Base-by-base conservation (phyloP, 2,888 invertebrate genomes). In the Epistrophella euchroma region DNA sequence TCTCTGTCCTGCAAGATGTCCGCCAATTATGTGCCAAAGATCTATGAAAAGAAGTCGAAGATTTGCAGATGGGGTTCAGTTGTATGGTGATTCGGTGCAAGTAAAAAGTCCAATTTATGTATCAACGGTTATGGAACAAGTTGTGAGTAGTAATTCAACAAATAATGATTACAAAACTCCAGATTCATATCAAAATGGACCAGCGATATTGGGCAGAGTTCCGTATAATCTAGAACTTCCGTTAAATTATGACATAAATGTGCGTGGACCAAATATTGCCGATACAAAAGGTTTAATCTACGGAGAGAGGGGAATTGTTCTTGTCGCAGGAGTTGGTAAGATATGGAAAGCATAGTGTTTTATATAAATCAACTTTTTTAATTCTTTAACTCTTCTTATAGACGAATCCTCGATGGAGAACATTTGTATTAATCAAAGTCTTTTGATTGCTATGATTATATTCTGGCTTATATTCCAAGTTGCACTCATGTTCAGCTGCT, bases 1-100 rank as follows among this genome's bases (percentile, higher is more conserved):
- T 87, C 97, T 97, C 91, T 98, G 97, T 90, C 93, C 95, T n/a
- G 93, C 93, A 2, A 93, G 93, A 83, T 97, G 97, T 90, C 93
- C 94, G 22, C 94, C 94, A 89, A 96, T 96, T 9, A 92, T 93
- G 87, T 94, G 94, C 88, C 90, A 92, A 78, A 90, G 90, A 32
- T 88, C 70, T 4, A 37, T 62, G 43, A 66, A 37, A 64, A 37
- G 58, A 80, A 6, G 70, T 28, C 19, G 87, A 62, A 5, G 84
- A 45, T 74, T 70, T 68, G 74, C 78, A 11, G 87, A 87, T 10
- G 85, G 80, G 37, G 75, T 47, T 25, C 56, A 66, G 10, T 40
- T 75, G 15, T 74, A 60, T 22, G 77, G 40, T 90, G 45, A 83
- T 43, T 88, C 89, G 43, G 85, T 90, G 11, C 88, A 89, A 4